Conservation (phyloP, 2,113 vertebrate genomes). For the rat (Rattus norvegicus) region GRCr8 NC_086020.1:200289501-200290000, state of each 20-base stretch:
- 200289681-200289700: neutral
- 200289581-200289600: constrained; percentile 53
- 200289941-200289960: neutral
- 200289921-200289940: neutral
- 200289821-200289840: neutral
- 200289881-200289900: constrained; percentile 12
- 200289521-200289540: neutral
- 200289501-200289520: neutral
- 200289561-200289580: neutral
- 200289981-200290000: constrained; percentile 2
- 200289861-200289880: constrained; percentile 6
- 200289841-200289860: constrained; percentile 13
- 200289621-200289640: constrained; percentile 18
- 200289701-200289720: neutral
- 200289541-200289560: constrained; percentile 47
- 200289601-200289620: neutral
- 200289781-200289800: neutral
- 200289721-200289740: neutral
- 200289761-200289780: neutral
- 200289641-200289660: neutral
- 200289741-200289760: neutral
- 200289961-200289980: constrained; percentile 30
- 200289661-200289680: neutral
- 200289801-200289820: neutral
- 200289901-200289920: neutral